These are phyloP conservation scores for Sycobia sp. DNA, from an alignment of 1,140 invertebrate genomes.

Conservation along the genomic window DNA sequence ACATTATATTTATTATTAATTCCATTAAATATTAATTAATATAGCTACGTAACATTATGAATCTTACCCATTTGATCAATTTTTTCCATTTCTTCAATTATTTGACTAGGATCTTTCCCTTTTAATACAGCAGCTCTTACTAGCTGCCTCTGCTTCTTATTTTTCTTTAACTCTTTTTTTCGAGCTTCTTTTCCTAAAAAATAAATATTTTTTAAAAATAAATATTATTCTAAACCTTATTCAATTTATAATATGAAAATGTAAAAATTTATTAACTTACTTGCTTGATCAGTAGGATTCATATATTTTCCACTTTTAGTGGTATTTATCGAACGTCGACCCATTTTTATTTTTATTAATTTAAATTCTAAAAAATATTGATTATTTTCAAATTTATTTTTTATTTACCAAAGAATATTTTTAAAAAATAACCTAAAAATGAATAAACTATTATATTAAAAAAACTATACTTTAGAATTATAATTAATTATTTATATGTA, in stretches of 20 bases:
- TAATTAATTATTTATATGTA: no score
- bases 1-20: not conserved
- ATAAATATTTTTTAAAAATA: not conserved
- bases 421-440: not conserved
- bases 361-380: not conserved
- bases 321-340: conserved; percentile 94
- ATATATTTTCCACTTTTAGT: conserved; percentile 99
- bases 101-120: conserved; percentile 94
- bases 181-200: conserved; percentile 91
- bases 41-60: not conserved
- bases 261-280: conserved; percentile 68
- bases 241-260: no score
- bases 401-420: no score
- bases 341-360: conserved; percentile 71
- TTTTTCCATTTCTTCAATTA: conserved; percentile 94
- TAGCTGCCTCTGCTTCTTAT: conserved; percentile 94
- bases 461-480: no score
- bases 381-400: no score
- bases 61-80: conserved; percentile 94
- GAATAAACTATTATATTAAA: no score
- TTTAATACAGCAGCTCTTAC: conserved; percentile 96
- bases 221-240: no score
- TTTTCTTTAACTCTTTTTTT: conserved; percentile 97
- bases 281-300: conserved; percentile 98
- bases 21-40: not conserved